Conservation (phyloP, 2,113 vertebrate species). For the Gymnogyps californianus region DNA sequence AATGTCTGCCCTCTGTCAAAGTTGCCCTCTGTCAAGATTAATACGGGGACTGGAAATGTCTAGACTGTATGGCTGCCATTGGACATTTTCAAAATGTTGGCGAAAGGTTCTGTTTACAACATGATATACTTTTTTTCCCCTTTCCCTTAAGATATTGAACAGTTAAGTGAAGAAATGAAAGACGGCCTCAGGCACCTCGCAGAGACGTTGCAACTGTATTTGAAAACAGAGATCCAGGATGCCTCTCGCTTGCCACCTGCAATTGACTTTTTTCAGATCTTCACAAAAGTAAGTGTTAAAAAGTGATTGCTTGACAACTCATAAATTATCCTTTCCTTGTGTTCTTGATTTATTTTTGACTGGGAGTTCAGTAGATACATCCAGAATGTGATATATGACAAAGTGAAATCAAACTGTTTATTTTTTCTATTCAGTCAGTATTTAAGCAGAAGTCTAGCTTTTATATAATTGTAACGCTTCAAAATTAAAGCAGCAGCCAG, state of each 20-base stretch:
- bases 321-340: slow-evolving; percentile 19
- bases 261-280: slow-evolving; percentile 83
- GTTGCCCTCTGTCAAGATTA: background rate
- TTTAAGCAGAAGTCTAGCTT: background rate
- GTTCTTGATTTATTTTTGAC: background rate
- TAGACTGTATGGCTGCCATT: background rate
- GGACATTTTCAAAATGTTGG: slow-evolving; percentile 22
- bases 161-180: slow-evolving; percentile 86
- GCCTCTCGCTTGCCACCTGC: slow-evolving; percentile 74
- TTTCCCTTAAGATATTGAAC: slow-evolving; percentile 75
- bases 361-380: background rate
- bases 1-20: background rate
- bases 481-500: background rate
- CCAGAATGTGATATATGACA: background rate
- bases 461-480: background rate
- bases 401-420: background rate
- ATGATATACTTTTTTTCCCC: slow-evolving; percentile 12
- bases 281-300: slow-evolving; percentile 86
- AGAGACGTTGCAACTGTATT: slow-evolving; percentile 81
- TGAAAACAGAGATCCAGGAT: slow-evolving; percentile 79
- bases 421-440: background rate
- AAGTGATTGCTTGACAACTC: background rate
- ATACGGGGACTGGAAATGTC: slow-evolving; percentile 9
- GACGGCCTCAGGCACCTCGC: slow-evolving; percentile 85
- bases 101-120: background rate